Base-by-base conservation (phyloP, 1,140 invertebrate genomes). In the Drosophila bocqueti region DNA sequence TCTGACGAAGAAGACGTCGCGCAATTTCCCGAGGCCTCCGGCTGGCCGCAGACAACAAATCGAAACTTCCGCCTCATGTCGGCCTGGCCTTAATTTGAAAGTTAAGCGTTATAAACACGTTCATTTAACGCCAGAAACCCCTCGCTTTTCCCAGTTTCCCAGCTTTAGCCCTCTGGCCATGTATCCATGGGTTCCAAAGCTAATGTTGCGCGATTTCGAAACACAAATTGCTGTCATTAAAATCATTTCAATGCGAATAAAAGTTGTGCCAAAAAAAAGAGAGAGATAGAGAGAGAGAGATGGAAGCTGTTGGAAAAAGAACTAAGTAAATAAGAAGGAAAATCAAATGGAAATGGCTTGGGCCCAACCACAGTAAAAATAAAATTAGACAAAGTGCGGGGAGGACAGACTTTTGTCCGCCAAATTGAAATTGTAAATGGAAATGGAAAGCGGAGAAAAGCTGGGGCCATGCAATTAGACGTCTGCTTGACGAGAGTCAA, bases 151-250 rank as follows among this genome's bases (percentile, higher is more conserved):
- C 15, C 47, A 10, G 16, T 46, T 21, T 42, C 15, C 60, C 18
- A 54, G 49, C 4, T 6, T 42, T 36, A 18, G 40, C 45, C 54
- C 60, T 34, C 7, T 18, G 59, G 65, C 45, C 16, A 80, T 59
- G 54, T 83, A 61, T 65, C 69, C 54, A 26, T 59, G 61, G 65
- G 71, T 54, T 54, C 68, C 57, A 74, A 83, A 84, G 84, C 83
- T 89, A 87, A 87, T 87, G 83, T 83, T 81, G 80, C 83, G 83
- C 83, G 84, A 89, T 89, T 90, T 84, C 74, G 47, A 89, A 84
- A 90, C 84, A 90, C 85, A 89, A 89, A 89, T 89, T 89, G 85
- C 84, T 89, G 81, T 90, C 84, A 89, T 89, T 89, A 89, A 89
- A 89, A 81, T 90, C 85, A 84, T 89, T 89, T 89, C 78, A 89